Base-by-base conservation (phyloP, 2,797 vertebrate species). In the Typhlichthys subterraneus region DNA sequence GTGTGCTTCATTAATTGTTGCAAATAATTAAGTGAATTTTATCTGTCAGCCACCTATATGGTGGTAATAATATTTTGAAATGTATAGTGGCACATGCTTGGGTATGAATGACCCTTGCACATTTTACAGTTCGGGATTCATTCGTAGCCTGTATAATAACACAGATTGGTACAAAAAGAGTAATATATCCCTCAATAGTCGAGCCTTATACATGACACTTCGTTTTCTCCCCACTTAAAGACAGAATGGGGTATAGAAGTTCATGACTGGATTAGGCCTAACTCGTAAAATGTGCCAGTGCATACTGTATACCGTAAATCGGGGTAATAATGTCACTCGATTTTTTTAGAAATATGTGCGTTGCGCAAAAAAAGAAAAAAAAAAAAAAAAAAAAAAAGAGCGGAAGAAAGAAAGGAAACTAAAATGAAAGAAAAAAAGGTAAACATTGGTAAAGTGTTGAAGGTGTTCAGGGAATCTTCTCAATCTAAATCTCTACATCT, bases 111-210 rank as follows among this genome's bases (percentile, higher is more conserved):
- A 90, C 86, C 82, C 71, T 59, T 65, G 73, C 76, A 84, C 75
- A 84, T 87, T 85, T 81, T 85, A 87, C 86, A 83, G 29, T 75
- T 79, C 75, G 70, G 61, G 82, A 86, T 87, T 87, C 87, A 84
- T 84, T 85, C 79, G 82, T 38, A 38, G 33, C 6, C 33, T 38
- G 33, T 38, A 73, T 75, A 70, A 59, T 77, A 78, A 77, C 72
- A 54, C 80, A 88, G 87, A 89, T 89, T 90, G 85, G 73, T 88
- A 83, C 84, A 87, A 86, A 86, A 80, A 82, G 85, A 85, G 81
- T 86, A 79, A 85, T 83, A 83, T 72, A 23, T 58, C 71, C 9
- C 70, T 79, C 77, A 83, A 82, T 83, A 59, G 74, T 85, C 70
- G 72, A 84, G 73, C 86, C 79, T 73, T 59, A 87, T 84, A 80